Evolutionary conservation across 1,140 invertebrate genomes (phyloP), one percentile per base, ranked within the genome.

Genomic region (Drosophila orosa): DNA sequence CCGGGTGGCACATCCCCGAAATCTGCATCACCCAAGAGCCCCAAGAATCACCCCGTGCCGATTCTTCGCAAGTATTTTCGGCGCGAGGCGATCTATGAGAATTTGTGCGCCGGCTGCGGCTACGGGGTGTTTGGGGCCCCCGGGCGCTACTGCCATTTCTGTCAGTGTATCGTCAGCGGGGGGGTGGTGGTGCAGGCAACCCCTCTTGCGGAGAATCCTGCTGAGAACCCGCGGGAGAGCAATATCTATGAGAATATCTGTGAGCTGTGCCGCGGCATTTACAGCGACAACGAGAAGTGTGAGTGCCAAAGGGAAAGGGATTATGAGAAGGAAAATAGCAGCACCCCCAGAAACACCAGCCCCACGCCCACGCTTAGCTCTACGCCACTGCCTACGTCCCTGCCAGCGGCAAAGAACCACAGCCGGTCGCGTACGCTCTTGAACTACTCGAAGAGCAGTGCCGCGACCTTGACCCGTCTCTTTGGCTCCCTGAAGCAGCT

Each of bases 201-300:
- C 13, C 19, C 50, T 5, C 8, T n/a, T 0, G 13, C 19, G 3
- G 31, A 54, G n/a, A 27, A 47, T 47, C 27, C 45, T 17, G 0
- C 15, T 0, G 22, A 56, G 19, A 22, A 19, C n/a, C 22, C 15
- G 3, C 29, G 25, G 29, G 77, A 85, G 8, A 47, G 50, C n/a
- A 89, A 89, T 9, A 89, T 89, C 22, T 92, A 92, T 59, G 91
- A 92, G 52, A 92, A 92, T 48, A 82, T 92, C 31, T 92, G 91
- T 55, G 80, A 89, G 27, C 31, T 65, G 8, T 89, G 84, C 5
- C 85, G 84, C 13, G 69, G 74, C 31, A 84, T 90, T 40, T 89
- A 89, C 56, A 90, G 80, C 44, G 84, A 89, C 31, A 78, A 66
- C 39, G 84, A 89, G 13, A 62, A 62, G 12, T 89, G 84, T 5